Conservation (phyloP, 2,888 invertebrate species). For the Geophilus truncorum region DNA sequence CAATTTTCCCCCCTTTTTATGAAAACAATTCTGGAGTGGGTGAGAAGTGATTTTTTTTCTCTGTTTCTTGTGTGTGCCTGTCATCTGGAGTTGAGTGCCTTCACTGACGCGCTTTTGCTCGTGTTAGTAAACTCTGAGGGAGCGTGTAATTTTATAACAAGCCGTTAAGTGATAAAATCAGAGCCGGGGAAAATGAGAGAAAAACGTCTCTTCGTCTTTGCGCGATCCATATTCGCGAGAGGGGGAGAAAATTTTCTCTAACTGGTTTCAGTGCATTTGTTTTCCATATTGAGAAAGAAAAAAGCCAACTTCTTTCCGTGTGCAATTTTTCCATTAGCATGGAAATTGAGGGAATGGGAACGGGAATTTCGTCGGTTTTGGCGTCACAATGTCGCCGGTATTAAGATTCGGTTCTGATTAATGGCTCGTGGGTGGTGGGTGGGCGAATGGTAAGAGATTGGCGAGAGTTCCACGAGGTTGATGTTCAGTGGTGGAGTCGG, state of each 20-base stretch:
- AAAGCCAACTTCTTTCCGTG: slow-evolving; percentile 17
- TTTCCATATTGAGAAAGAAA: slow-evolving; percentile 34
- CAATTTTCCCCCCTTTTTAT: slow-evolving; percentile 25
- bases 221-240: slow-evolving; percentile 29
- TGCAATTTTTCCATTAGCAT: slow-evolving; percentile 36
- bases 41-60: slow-evolving; percentile 22
- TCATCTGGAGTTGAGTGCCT: slow-evolving; percentile 27
- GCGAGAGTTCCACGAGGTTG: background rate
- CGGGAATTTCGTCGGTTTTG: slow-evolving; percentile 27
- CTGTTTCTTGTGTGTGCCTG: slow-evolving; percentile 27
- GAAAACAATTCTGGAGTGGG: slow-evolving; percentile 27
- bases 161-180: slow-evolving; percentile 35
- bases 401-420: slow-evolving; percentile 28
- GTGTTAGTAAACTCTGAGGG: slow-evolving; percentile 33
- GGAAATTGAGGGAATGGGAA: slow-evolving; percentile 31
- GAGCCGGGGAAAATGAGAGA: slow-evolving; percentile 31
- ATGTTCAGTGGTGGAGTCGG: background rate
- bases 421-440: slow-evolving; percentile 26
- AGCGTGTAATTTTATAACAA: slow-evolving; percentile 36
- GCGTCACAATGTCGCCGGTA: slow-evolving; percentile 33
- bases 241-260: slow-evolving; percentile 10
- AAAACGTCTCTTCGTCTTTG: slow-evolving; percentile 28
- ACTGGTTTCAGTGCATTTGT: slow-evolving; percentile 33
- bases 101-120: slow-evolving; percentile 25
- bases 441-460: background rate